Conservation (phyloP, 2,888 invertebrate genomes). For the Brenthis hecate region DNA sequence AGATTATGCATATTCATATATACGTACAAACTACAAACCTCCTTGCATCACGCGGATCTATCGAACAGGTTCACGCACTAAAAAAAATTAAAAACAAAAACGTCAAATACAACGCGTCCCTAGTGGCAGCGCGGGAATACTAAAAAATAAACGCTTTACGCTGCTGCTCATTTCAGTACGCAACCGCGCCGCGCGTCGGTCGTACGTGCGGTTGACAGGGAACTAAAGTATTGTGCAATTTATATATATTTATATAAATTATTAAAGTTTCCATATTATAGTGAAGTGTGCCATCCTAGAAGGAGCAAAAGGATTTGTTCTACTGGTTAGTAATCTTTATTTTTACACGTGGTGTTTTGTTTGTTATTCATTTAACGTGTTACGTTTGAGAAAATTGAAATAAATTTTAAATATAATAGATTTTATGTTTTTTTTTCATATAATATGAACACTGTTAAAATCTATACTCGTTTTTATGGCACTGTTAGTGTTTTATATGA, state of each 20-base stretch:
- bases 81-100: conserved; percentile 56
- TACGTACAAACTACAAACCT: conserved; percentile 49
- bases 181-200: conserved; percentile 52
- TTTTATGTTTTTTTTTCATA: too few species aligned
- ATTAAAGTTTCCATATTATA: conserved; percentile 30
- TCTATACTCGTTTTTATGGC: too few species aligned
- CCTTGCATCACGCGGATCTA: conserved; percentile 53
- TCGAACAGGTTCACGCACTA: conserved; percentile 49
- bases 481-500: too few species aligned
- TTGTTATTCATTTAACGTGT: too few species aligned
- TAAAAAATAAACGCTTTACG: conserved; percentile 46
- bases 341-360: not conserved
- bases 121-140: conserved; percentile 52
- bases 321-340: conserved; percentile 25
- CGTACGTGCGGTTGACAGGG: conserved; percentile 48
- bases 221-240: not conserved
- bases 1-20: not conserved
- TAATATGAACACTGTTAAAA: too few species aligned
- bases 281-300: conserved; percentile 18
- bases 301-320: conserved; percentile 21
- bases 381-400: too few species aligned
- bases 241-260: not conserved
- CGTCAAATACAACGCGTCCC: conserved; percentile 55
- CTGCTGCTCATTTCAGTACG: conserved; percentile 55
- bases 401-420: too few species aligned